phyloP scores from a whole-genome alignment of 2,797 vertebrate genomes.

The Avahi laniger region DNA sequence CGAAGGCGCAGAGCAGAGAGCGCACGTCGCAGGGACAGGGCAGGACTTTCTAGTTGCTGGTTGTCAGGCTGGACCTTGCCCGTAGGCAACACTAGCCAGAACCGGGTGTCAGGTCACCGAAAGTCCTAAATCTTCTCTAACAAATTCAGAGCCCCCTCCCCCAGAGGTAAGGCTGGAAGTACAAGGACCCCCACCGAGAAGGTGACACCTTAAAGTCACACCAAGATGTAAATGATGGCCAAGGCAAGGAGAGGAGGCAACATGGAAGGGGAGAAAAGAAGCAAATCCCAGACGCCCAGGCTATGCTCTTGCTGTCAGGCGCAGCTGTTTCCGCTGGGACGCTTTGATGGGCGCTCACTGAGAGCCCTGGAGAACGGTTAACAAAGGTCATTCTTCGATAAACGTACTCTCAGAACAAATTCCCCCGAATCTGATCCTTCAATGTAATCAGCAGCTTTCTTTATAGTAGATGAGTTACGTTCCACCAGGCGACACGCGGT shows the following conservation, averaged over 20 bases:
- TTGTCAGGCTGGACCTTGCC: neutral
- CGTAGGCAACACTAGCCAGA: neutral
- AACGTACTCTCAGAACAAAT: neutral
- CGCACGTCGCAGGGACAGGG: fast-evolving
- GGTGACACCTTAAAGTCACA: neutral
- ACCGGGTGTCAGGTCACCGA: neutral
- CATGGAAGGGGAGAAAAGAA: neutral
- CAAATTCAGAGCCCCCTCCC: neutral
- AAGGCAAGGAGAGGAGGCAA: neutral
- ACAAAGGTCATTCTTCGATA: slow-evolving; percentile 24
- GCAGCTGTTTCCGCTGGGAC: neutral
- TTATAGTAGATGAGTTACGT: neutral
- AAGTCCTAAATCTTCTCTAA: neutral
- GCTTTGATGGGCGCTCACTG: neutral
- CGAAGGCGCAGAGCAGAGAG: neutral
- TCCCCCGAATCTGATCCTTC: neutral
- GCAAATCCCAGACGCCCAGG: neutral
- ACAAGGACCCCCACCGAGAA: neutral
- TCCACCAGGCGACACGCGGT: neutral
- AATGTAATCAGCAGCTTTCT: neutral
- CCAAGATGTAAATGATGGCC: neutral
- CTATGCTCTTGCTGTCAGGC: neutral
- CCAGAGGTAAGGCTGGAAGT: neutral
- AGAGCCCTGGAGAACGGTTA: neutral
- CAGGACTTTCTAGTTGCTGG: neutral